Evolutionary conservation across 2,113 vertebrate genomes (phyloP).

Genomic region (Lamprotornis superbus): DNA sequence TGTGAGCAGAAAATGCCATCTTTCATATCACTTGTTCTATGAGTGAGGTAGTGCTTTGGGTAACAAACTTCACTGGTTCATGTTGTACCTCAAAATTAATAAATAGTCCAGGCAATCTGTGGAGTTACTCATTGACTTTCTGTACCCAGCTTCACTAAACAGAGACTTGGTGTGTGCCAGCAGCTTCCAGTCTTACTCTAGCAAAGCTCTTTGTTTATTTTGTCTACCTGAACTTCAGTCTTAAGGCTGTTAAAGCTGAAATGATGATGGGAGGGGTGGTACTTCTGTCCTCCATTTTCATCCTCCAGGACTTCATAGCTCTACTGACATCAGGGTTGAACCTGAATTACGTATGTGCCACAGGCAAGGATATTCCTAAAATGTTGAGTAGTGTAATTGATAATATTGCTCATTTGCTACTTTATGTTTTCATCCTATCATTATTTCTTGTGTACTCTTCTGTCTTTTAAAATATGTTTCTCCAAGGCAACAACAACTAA

Average conservation of each 20-base stretch:
- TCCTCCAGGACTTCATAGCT: neutral
- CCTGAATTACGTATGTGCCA: neutral
- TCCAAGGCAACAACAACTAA: neutral
- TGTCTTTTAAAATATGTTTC: neutral
- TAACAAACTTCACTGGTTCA: neutral
- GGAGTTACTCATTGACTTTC: neutral
- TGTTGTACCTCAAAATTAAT: neutral
- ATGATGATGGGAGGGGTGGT: neutral
- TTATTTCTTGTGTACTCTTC: neutral
- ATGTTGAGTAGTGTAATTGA: neutral
- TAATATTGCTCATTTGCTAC: neutral
- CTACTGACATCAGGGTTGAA: neutral
- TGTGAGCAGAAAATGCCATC: neutral
- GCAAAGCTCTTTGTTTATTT: neutral
- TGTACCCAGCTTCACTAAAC: neutral
- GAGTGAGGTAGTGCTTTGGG: neutral
- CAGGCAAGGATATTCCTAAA: neutral
- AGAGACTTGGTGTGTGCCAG: neutral
- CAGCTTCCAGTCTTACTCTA: neutral
- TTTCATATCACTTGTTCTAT: fast-evolving
- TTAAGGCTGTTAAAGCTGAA: neutral
- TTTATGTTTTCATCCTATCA: neutral
- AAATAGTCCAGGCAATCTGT: neutral
- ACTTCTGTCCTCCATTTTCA: neutral
- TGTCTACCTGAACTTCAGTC: neutral